Evolutionary conservation across 1,140 invertebrate genomes (phyloP).

Genomic region (Dreissena polymorpha): DNA sequence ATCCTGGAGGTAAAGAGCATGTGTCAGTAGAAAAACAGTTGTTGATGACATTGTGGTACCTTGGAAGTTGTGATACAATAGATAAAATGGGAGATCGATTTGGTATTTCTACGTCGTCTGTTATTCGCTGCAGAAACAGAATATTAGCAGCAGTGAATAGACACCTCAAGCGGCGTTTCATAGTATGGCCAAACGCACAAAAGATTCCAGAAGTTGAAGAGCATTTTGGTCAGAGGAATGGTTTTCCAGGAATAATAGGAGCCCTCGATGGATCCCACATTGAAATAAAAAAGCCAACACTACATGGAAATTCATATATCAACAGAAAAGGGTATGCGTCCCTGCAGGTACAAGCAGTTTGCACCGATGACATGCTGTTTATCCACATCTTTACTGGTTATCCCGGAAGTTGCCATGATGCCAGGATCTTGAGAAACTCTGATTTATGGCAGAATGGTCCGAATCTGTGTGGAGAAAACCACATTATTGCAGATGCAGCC

Average conservation of each 20-base stretch:
- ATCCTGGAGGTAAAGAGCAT: constrained; percentile 37
- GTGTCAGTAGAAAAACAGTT: constrained; percentile 25
- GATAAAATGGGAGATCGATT: too few species aligned
- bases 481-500: constrained; percentile 56
- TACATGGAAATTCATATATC: constrained; percentile 51
- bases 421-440: constrained; percentile 55
- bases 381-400: constrained; percentile 50
- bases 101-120: constrained; percentile 29
- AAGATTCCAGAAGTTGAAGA: constrained; percentile 18
- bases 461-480: constrained; percentile 25
- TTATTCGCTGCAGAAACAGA: constrained; percentile 39
- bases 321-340: constrained; percentile 58
- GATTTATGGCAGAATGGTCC: constrained; percentile 51
- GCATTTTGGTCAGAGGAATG: constrained; percentile 36
- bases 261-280: constrained; percentile 60
- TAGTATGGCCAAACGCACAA: constrained; percentile 33
- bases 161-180: constrained; percentile 31
- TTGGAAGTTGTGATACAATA: constrained; percentile 6
- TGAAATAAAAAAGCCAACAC: constrained; percentile 44
- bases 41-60: constrained; percentile 19
- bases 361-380: constrained; percentile 46
- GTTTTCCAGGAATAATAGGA: constrained; percentile 60
- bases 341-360: constrained; percentile 54
- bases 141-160: constrained; percentile 28
- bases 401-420: constrained; percentile 59